These are phyloP conservation scores for Turdus rufiventris DNA, from an alignment of 2,113 vertebrate species.

Conservation along the genomic window DNA sequence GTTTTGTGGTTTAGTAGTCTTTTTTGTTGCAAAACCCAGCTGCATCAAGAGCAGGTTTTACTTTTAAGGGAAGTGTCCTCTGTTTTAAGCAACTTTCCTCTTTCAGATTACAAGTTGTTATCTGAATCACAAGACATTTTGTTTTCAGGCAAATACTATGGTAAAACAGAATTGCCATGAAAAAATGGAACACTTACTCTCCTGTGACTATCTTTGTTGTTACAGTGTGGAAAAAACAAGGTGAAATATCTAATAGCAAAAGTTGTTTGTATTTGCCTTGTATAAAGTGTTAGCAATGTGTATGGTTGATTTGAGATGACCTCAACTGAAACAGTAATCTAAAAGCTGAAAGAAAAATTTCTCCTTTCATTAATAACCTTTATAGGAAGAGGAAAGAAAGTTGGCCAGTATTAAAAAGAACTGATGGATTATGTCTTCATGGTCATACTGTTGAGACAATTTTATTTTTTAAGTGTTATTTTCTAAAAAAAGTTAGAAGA, in stretches of 20 bases:
- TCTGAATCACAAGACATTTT: neutral
- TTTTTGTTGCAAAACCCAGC: neutral
- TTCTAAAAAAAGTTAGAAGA: neutral
- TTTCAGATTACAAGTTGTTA: neutral
- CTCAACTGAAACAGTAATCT: neutral
- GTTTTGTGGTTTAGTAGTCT: neutral
- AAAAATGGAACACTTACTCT: neutral
- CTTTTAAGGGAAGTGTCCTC: neutral
- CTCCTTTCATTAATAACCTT: neutral
- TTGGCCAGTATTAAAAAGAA: neutral
- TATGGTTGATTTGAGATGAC: neutral
- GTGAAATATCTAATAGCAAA: neutral
- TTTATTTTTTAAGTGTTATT: neutral
- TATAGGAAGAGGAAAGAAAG: neutral
- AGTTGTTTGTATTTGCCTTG: neutral
- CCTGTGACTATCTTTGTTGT: neutral
- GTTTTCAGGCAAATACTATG: neutral
- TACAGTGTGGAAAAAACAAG: neutral
- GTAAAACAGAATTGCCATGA: neutral
- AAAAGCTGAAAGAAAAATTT: neutral
- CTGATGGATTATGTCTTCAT: neutral
- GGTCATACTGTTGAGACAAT: neutral
- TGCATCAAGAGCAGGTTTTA: neutral
- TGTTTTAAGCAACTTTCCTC: neutral
- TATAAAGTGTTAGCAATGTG: neutral